phyloP scores from a whole-genome alignment of 64 coral and sea anemone species.

The Astreopora myriophthalma region DNA sequence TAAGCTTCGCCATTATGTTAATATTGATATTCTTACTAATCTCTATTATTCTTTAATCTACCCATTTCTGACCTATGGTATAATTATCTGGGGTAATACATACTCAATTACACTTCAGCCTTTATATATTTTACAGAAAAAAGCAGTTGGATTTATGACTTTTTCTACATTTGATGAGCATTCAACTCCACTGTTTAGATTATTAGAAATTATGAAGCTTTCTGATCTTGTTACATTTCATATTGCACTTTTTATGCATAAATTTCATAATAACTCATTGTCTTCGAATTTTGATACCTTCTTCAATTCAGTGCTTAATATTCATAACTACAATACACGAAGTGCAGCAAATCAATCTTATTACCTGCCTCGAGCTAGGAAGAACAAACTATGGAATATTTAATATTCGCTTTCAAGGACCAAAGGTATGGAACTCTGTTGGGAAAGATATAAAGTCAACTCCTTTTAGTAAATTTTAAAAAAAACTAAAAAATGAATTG shows the following conservation, averaged over 20 bases:
- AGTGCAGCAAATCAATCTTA: neutral
- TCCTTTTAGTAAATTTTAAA: constrained; percentile 5
- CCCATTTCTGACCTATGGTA: constrained; percentile 29
- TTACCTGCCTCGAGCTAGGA: neutral
- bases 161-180: constrained; percentile 43
- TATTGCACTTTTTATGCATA: constrained; percentile 44
- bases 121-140: constrained; percentile 27
- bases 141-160: constrained; percentile 3
- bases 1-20: constrained; percentile 24
- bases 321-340: constrained; percentile 28
- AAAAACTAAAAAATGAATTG: neutral
- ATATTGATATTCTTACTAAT: constrained; percentile 30
- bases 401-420: constrained; percentile 42
- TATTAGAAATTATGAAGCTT: constrained; percentile 32
- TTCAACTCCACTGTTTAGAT: constrained; percentile 27
- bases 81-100: constrained; percentile 32
- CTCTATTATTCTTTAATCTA: constrained; percentile 30
- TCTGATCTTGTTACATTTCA: constrained; percentile 56
- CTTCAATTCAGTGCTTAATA: neutral
- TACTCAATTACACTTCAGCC: constrained; percentile 32
- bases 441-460: constrained; percentile 41
- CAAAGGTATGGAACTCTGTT: constrained; percentile 49
- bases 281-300: constrained; percentile 25
- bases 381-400: constrained; percentile 31
- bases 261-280: neutral